phyloP scores from a whole-genome alignment of 2,113 vertebrate species.

The Ondatra zibethicus region DNA sequence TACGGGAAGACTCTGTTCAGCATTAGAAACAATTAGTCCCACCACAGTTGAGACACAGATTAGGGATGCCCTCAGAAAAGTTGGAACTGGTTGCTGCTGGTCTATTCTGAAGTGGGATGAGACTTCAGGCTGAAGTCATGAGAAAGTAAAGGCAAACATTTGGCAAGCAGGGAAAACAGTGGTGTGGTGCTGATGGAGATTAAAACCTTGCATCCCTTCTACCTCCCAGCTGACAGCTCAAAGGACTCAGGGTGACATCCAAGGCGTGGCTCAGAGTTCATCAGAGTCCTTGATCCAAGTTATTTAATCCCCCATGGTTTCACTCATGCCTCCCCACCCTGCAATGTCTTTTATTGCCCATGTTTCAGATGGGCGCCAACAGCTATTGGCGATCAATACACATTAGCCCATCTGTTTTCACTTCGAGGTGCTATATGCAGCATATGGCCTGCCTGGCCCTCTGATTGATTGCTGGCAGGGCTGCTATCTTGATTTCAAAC shows the following conservation, averaged over 20 bases:
- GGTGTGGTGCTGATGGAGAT: not conserved
- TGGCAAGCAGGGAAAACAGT: not conserved
- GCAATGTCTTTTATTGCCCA: slow-evolving; percentile 29
- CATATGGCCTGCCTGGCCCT: slow-evolving; percentile 47
- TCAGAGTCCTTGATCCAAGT: not conserved
- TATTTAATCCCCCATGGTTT: not conserved
- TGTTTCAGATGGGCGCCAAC: slow-evolving; percentile 70
- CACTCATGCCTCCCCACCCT: not conserved
- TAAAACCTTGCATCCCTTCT: not conserved
- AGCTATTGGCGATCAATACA: slow-evolving; percentile 72
- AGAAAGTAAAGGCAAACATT: not conserved
- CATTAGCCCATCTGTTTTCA: slow-evolving; percentile 81
- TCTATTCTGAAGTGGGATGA: not conserved
- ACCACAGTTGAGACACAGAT: not conserved
- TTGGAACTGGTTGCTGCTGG: not conserved
- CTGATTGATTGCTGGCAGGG: slow-evolving; percentile 5
- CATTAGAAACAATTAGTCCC: no score
- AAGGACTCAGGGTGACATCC: not conserved
- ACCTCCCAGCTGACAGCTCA: not conserved
- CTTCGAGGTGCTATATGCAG: slow-evolving; percentile 55
- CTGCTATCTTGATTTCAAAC: not conserved
- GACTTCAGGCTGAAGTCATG: not conserved
- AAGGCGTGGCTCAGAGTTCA: not conserved
- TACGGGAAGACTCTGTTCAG: not conserved
- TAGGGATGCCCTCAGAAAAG: not conserved